Conservation (phyloP, 2,797 vertebrate species). For the Peromyscus nudipes region DNA sequence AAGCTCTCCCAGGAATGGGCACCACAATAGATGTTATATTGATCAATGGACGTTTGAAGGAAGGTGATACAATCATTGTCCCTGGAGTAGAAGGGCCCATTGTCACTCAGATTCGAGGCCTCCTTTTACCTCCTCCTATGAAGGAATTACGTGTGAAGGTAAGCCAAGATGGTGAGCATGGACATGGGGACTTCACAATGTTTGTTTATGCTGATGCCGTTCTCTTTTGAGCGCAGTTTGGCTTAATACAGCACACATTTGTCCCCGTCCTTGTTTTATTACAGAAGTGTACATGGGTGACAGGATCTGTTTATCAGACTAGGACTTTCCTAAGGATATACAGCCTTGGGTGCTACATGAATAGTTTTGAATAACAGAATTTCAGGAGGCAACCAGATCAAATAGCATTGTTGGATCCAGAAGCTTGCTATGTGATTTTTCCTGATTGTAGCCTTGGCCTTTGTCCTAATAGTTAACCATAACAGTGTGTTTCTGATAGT, state of each 20-base stretch:
- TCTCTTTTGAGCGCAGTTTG: not conserved
- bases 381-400: not conserved
- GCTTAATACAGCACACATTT: not conserved
- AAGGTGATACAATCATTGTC: conserved; percentile 97
- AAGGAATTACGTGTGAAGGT: conserved; percentile 98
- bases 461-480: not conserved
- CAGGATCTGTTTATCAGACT: not conserved
- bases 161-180: not conserved
- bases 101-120: conserved; percentile 97
- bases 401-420: not conserved
- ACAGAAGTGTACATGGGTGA: not conserved
- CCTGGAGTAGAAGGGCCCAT: conserved; percentile 99
- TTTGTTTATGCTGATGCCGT: not conserved
- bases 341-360: not conserved
- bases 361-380: not conserved
- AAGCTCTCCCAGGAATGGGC: conserved; percentile 98
- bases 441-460: no score
- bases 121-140: conserved; percentile 96
- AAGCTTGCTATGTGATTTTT: not conserved
- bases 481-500: not conserved
- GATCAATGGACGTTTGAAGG: conserved; percentile 95
- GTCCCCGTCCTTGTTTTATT: not conserved
- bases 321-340: not conserved
- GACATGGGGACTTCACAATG: fast-evolving
- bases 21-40: conserved; percentile 99